Evolutionary conservation across 1,140 invertebrate genomes (phyloP).

Genomic region (Philaenus spumarius): DNA sequence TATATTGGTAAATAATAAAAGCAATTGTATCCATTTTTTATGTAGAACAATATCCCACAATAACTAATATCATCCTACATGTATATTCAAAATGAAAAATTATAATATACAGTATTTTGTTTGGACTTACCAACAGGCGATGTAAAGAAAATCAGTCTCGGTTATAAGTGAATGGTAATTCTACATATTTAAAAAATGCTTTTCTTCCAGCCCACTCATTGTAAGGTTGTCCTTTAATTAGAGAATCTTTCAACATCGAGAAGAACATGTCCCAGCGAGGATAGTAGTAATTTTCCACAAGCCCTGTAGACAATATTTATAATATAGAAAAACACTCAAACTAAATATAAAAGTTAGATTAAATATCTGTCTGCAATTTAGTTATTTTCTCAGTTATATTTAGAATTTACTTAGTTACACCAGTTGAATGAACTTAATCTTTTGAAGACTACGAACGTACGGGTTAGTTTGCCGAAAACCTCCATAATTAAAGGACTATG

Average conservation of each 20-base stretch:
- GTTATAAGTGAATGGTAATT: conserved; percentile 54
- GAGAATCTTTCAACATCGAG: conserved; percentile 41
- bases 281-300: conserved; percentile 57
- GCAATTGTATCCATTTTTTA: background rate
- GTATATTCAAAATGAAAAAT: background rate
- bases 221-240: conserved; percentile 44
- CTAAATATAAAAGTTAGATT: background rate
- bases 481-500: no score
- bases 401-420: no score
- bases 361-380: background rate
- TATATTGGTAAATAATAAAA: background rate
- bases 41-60: no score
- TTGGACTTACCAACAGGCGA: conserved; percentile 3
- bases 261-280: conserved; percentile 66
- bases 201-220: conserved; percentile 44
- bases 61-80: no score
- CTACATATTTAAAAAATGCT: conserved; percentile 53
- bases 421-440: no score
- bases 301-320: conserved; percentile 35
- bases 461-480: no score
- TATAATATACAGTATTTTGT: background rate
- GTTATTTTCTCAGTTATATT: background rate
- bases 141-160: background rate
- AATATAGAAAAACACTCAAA: background rate
- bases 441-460: no score